Base-by-base conservation (phyloP, 2,797 vertebrate species). In the Rhinoraja longicauda region DNA sequence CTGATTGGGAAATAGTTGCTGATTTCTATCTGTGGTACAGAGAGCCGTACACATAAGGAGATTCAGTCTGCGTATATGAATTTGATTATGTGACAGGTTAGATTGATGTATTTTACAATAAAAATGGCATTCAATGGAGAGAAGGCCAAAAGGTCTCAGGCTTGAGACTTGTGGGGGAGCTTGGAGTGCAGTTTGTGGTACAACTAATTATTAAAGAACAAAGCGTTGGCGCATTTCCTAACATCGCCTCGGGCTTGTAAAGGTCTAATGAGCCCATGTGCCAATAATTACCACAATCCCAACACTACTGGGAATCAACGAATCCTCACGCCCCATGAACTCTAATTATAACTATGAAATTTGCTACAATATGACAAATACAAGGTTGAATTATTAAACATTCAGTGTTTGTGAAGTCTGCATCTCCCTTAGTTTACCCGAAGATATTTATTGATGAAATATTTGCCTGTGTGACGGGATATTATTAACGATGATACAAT, bases 221-320 rank as follows among this genome's bases (percentile, higher is more conserved):
- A 73, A 53, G 26, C 26, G 39, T 73, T 91, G 36, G 36, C 45
- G 36, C 36, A 91, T 91, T 91, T 91, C 36, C 29, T 39, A 72
- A 72, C 32, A 32, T 53, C 6, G 39, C 67, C 70, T 73, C 24
- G 17, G 67, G 67, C 90, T 70, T 91, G 88, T 73, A 29, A 91
- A 64, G 73, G 39, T 73, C 67, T 91, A 91, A 91, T 73, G 90
- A 91, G 67, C 29, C 70, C 32, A 91, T 91, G 39, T 29, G 70
- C 70, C 67, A 1, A 53, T 91, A 91, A 91, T 91, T 73, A 45
- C 29, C 39, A 91, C 4, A 73, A 4, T 53, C 36, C 53, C 13
- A n/a, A 53, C 90, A 53, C 90, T 67, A 91, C 73, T 91, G 70
- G 90, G 90, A 73, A 45, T 9, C 24, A 4, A 13, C 13, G 88